Percentiles rank a stretch among this genome's conserved stretches.
These are phyloP conservation scores for Syngnathoides biaculeatus DNA, from an alignment of 2,113 vertebrate genomes.

Conservation along the genomic window DNA sequence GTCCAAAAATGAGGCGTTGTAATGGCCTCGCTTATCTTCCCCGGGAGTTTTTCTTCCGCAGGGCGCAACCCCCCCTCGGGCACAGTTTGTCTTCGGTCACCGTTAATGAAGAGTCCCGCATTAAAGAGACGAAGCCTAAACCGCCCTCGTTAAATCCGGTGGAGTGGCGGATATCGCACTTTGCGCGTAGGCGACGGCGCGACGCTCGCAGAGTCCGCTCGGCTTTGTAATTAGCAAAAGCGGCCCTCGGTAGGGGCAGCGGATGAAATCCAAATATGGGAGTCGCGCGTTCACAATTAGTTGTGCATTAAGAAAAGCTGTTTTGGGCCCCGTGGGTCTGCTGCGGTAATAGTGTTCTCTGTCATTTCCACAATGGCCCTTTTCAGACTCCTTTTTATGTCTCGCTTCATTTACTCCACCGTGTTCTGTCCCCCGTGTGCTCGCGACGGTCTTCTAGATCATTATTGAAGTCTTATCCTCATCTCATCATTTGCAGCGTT, in stretches of 20 bases:
- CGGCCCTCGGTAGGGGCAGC: conserved; percentile 38
- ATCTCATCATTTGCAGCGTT: neutral
- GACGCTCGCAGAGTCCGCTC: conserved; percentile 38
- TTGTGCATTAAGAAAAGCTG: neutral
- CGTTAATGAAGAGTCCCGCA: conserved; percentile 51
- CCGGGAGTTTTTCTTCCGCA: conserved; percentile 30
- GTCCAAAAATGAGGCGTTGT: conserved; percentile 34
- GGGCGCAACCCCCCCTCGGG: conserved; percentile 16
- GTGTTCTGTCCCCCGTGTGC: neutral
- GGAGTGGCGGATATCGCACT: conserved; percentile 15
- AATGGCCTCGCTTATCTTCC: conserved; percentile 43
- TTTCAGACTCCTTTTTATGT: neutral
- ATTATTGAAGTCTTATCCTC: neutral
- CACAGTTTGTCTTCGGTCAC: conserved; percentile 38
- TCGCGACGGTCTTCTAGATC: neutral
- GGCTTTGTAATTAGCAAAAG: conserved; percentile 64
- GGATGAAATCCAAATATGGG: conserved; percentile 46
- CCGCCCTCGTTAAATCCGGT: conserved; percentile 43
- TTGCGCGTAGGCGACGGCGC: conserved; percentile 19
- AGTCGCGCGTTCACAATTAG: conserved; percentile 1
- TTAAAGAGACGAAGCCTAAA: conserved; percentile 50
- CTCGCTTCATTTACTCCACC: neutral
- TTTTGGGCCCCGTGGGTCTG: conserved; percentile 9
- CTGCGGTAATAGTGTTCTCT: neutral
- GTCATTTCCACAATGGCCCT: neutral